Percentiles rank a stretch among this genome's conserved stretches.
Conservation (phyloP, 2,797 vertebrate species). For the Hippocampus kuda region DNA sequence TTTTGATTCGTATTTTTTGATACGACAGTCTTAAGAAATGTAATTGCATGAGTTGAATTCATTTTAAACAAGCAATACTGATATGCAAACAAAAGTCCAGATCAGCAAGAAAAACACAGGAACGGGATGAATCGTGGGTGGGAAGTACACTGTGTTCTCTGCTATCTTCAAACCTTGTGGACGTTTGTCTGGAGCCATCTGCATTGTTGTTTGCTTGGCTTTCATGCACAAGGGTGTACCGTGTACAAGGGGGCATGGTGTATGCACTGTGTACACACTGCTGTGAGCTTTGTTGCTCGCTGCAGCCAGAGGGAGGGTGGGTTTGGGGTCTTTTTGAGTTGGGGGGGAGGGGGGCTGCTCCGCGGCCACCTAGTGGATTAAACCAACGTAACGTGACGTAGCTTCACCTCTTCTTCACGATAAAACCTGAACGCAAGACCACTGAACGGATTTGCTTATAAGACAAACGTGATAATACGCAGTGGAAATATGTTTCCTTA, state of each 20-base stretch:
- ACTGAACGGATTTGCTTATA: background rate
- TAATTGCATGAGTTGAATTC: background rate
- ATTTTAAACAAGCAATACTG: background rate
- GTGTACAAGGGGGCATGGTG: constrained; percentile 50
- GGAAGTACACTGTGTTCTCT: constrained; percentile 18
- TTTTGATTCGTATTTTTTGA: background rate
- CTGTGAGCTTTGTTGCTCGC: constrained; percentile 28
- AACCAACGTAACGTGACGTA: constrained; percentile 19
- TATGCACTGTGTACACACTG: constrained; percentile 59
- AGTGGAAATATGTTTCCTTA: background rate
- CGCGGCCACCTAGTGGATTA: constrained; percentile 51
- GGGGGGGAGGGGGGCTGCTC: constrained; percentile 34
- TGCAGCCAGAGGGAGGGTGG: constrained; percentile 13
- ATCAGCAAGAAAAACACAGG: background rate
- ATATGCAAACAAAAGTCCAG: background rate
- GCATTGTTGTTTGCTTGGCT: constrained; percentile 55
- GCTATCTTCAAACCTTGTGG: constrained; percentile 22
- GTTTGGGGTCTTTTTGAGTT: constrained; percentile 19
- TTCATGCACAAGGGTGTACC: constrained; percentile 40
- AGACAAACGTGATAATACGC: background rate
- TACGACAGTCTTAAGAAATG: background rate
- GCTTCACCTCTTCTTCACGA: background rate
- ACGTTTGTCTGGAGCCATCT: constrained; percentile 42
- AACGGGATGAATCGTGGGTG: background rate
- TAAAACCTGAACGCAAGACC: background rate